Base-by-base conservation (phyloP, 2,113 vertebrate genomes). In the Collichthys lucidus region DNA sequence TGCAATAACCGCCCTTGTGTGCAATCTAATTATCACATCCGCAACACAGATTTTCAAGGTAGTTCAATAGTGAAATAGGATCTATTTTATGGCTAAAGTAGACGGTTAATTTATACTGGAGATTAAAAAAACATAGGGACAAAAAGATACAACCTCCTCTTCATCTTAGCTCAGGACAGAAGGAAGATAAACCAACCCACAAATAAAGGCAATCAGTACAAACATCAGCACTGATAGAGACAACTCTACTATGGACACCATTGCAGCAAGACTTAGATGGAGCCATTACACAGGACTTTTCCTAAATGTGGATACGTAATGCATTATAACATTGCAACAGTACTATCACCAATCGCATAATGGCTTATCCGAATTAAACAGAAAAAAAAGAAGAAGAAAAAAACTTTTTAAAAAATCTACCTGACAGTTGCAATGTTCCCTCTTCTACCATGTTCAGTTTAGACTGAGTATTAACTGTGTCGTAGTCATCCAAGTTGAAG, bases 251-350 rank as follows among this genome's bases (percentile, higher is more conserved):
- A 47, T 29, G 47, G 65, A 62, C 63, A 68, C 20, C 10, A 60
- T 55, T 61, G 49, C 50, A 74, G 77, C 69, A 74, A 69, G 71
- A 78, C 20, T 69, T 64, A 65, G 68, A 81, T 57, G 49, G 46
- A 69, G 65, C 62, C 44, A 79, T 80, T 75, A 67, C 64, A 79
- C 24, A 82, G 64, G 72, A 82, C 26, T 68, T 61, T 26, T 81
- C 55, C 40, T 17, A 66, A 77, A 67, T 85, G 74, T 67, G 40
- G 9, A 76, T 63, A 29, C 49, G 79, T 77, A 59, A 78, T 79
- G 50, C 60, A 50, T 53, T 68, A 63, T 73, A 77, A 42, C 26
- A 53, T 40, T 40, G 35, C 35, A 40, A 40, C 8, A 40, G 35
- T 40, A 40, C 35, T 9, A 40, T 40, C 8, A 8, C 35, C 7